Conservation (phyloP, 2,888 invertebrate genomes). For the Glaucopsyche alexis region DNA sequence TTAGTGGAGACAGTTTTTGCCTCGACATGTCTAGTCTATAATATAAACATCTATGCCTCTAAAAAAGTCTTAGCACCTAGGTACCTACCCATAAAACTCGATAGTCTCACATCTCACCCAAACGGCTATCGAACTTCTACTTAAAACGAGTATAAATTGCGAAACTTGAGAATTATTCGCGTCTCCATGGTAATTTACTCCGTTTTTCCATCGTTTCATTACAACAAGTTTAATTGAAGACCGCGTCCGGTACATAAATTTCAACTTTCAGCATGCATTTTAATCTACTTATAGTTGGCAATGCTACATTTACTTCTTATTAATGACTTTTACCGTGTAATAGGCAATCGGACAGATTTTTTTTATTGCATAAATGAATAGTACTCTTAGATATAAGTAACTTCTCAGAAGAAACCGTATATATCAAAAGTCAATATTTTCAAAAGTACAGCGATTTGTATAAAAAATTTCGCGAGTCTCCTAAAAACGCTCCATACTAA, state of each 20-base stretch:
- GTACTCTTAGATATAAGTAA: too few species aligned
- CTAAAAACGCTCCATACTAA: too few species aligned
- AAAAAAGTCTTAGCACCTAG: too few species aligned
- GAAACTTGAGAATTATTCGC: slow-evolving; percentile 71
- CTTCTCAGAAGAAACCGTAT: too few species aligned
- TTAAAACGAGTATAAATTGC: slow-evolving; percentile 72
- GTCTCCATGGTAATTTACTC: slow-evolving; percentile 65
- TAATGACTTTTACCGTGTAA: slow-evolving; percentile 60
- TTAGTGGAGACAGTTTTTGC: too few species aligned
- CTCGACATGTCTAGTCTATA: too few species aligned
- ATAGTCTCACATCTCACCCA: slow-evolving; percentile 49
- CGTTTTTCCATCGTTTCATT: slow-evolving; percentile 72
- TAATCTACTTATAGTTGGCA: slow-evolving; percentile 70
- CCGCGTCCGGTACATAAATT: slow-evolving; percentile 74
- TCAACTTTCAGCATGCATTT: slow-evolving; percentile 74
- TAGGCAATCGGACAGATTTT: too few species aligned
- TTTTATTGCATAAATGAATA: too few species aligned
- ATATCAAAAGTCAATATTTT: too few species aligned
- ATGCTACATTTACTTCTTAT: slow-evolving; percentile 59
- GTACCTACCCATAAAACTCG: slow-evolving; percentile 41
- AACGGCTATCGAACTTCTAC: slow-evolving; percentile 60
- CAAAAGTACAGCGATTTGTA: too few species aligned
- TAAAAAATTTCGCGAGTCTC: too few species aligned
- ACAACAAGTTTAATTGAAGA: slow-evolving; percentile 77
- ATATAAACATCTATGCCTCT: too few species aligned